These are phyloP conservation scores for Alloplasta piceator DNA, from an alignment of 2,888 invertebrate genomes.

Conservation along the genomic window DNA sequence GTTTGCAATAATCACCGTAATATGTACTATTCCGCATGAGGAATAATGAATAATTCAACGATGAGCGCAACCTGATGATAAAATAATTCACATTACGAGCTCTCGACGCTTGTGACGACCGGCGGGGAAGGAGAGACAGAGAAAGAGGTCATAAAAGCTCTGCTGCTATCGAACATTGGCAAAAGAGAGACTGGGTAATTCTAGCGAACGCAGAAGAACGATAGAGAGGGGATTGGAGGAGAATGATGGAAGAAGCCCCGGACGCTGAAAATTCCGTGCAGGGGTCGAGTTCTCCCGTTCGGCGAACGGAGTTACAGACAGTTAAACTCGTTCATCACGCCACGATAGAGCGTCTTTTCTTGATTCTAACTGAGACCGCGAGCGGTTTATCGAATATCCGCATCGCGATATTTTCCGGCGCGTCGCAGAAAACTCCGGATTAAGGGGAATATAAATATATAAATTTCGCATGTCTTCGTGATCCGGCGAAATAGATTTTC, in stretches of 20 bases:
- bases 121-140: neutral
- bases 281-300: conserved; percentile 42
- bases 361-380: neutral
- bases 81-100: neutral
- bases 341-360: conserved; percentile 32
- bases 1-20: neutral
- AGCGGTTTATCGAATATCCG: too few relatives aligned
- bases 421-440: too few relatives aligned
- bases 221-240: conserved; percentile 24
- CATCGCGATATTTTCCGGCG: too few relatives aligned
- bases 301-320: conserved; percentile 45
- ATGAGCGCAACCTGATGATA: neutral
- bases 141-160: neutral
- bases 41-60: neutral
- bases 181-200: conserved; percentile 53
- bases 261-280: neutral
- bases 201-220: conserved; percentile 28
- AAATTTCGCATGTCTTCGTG: conserved; percentile 30
- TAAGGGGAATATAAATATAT: neutral
- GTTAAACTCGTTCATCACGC: conserved; percentile 36
- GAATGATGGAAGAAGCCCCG: conserved; percentile 46
- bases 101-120: too few relatives aligned
- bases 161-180: conserved; percentile 39
- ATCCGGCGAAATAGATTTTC: conserved; percentile 31
- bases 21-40: too few relatives aligned